Evolutionary conservation across 35 echinoderm and acorn worm species (phyloP).

Genomic region (Nesometra sesokonis): DNA sequence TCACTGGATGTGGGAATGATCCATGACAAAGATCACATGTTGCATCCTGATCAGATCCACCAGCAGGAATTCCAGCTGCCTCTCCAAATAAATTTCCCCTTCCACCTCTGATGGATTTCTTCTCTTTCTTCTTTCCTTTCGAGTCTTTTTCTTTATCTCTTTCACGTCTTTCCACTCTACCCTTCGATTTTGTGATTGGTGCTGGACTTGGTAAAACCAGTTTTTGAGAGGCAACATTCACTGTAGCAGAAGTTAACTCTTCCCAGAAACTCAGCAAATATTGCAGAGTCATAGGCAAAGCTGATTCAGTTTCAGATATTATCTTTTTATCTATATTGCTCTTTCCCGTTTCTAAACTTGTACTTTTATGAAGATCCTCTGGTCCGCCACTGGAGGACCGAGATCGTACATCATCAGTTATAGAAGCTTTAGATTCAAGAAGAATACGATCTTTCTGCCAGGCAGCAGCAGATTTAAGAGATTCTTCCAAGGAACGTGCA

Average conservation of each 20-base stretch:
- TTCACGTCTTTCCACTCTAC: constrained; percentile 49
- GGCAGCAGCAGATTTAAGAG: background rate
- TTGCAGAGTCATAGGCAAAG: constrained; percentile 74
- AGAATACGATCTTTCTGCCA: background rate
- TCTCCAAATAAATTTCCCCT: constrained; percentile 92
- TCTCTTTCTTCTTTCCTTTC: constrained; percentile 84
- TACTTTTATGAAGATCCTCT: constrained; percentile 23
- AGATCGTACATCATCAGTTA: constrained; percentile 1
- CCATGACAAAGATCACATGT: constrained; percentile 83
- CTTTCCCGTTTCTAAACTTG: background rate
- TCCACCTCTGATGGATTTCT: constrained; percentile 69
- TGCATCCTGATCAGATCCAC: constrained; percentile 58
- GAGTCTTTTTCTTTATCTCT: constrained; percentile 42
- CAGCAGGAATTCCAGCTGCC: constrained; percentile 73
- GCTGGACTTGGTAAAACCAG: constrained; percentile 89
- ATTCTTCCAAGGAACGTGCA: background rate
- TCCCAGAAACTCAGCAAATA: constrained; percentile 89
- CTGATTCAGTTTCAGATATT: background rate
- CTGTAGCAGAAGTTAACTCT: constrained; percentile 60
- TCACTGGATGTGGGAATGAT: constrained; percentile 88
- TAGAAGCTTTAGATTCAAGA: background rate
- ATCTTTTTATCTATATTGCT: constrained; percentile 4
- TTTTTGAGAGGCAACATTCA: constrained; percentile 73
- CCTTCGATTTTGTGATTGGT: constrained; percentile 56
- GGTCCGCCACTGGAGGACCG: constrained; percentile 44